Base-by-base conservation (phyloP, 2,797 vertebrate species). In the Gymnoscopelus braueri region DNA sequence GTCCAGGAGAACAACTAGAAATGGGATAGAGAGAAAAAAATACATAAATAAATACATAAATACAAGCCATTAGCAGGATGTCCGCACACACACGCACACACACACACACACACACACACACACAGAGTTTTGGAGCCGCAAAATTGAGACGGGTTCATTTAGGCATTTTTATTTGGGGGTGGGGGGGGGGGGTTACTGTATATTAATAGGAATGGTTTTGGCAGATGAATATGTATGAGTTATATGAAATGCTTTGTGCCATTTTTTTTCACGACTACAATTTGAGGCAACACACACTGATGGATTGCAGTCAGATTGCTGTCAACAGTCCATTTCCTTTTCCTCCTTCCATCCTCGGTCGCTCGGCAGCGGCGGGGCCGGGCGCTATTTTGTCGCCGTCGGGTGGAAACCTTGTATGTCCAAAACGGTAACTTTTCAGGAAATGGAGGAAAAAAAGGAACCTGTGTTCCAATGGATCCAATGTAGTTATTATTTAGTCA, bases 1-100 rank as follows among this genome's bases (percentile, higher is more conserved):
- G 91, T 98, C 97, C 89, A 98, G 94, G 88, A 98, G 92, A 85
- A 97, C 95, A 89, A 98, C 96, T 98, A 89, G 76, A 93, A 94
- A 82, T 65, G 79, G 80, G 89, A 85, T 72, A 72, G 67, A 51
- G 70, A 19, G 56, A 50, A 67, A 64, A 14, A 26, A 55, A 14
- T 79, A 77, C 19, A 61, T 50, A 66, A 62, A 10, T 44, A 44
- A 9, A 44, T 44, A 44, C 32, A 35, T 35, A 10, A 44, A 44
- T 10, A 3, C 39, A 44, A 10, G 39, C 52, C 62, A 83, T 91
- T 85, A 91, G 69, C 68, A 74, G 82, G 75, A 64, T 75, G 81
- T 84, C 75, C 74, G 67, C 59, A 75, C 13, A 48, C 62, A 79
- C 63, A 87, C 67, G 83, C 77, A 72, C 49, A 59, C 65, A 64